Evolutionary conservation across 2,797 vertebrate species (phyloP).

Genomic region (Delichon dasypus): DNA sequence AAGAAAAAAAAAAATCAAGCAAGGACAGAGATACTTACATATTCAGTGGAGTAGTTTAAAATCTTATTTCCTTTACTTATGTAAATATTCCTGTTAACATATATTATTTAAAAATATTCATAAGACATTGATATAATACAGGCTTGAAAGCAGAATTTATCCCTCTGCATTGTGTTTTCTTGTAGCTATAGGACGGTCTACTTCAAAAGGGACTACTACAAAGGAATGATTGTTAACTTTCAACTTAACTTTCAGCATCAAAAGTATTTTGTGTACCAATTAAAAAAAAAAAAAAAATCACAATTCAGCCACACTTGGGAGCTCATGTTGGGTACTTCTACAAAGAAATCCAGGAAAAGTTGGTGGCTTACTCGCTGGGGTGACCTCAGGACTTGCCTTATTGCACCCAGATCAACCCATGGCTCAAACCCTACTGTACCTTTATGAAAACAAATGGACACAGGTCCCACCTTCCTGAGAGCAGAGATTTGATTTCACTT

Average conservation of each 20-base stretch:
- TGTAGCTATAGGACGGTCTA: neutral
- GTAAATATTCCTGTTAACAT: neutral
- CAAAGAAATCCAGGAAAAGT: neutral
- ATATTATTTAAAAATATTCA: neutral
- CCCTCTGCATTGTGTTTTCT: neutral
- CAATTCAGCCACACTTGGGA: neutral
- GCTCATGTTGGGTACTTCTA: neutral
- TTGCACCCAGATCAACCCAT: rapidly evolving
- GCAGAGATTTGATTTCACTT: neutral
- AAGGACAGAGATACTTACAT: neutral
- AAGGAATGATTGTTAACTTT: neutral
- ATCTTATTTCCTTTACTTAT: neutral
- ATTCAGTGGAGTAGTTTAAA: neutral
- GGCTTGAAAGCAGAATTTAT: slow-evolving; percentile 1
- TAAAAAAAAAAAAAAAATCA: neutral
- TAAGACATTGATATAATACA: neutral
- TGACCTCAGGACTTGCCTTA: neutral
- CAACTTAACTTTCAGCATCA: neutral
- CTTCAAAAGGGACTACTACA: neutral
- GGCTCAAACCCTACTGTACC: neutral
- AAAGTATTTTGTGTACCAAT: neutral
- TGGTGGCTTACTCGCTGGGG: rapidly evolving
- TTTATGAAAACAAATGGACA: neutral
- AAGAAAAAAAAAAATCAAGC: neutral
- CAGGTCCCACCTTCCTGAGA: neutral